Evolutionary conservation across 2,888 invertebrate species (phyloP).

Genomic region (Acanthoscelides obtectus): DNA sequence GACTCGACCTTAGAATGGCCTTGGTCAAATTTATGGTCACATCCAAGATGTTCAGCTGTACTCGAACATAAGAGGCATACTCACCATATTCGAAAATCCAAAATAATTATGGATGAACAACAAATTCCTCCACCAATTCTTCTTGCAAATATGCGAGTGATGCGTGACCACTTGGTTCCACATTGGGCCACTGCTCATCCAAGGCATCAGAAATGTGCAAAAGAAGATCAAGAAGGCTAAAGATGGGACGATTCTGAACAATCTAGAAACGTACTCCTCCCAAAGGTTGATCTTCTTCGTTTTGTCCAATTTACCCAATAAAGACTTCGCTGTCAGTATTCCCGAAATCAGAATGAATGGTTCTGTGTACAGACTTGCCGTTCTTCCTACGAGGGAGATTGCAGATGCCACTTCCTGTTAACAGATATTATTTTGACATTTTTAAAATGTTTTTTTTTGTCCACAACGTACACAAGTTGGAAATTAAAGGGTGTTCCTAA

Average conservation of each 20-base stretch:
- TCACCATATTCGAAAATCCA: conserved; percentile 67
- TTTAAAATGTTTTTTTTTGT: no score
- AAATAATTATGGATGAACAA: conserved; percentile 69
- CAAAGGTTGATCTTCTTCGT: conserved; percentile 53
- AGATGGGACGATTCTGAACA: conserved; percentile 61
- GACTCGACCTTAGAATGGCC: no score
- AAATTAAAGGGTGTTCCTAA: no score
- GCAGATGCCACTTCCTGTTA: conserved; percentile 56
- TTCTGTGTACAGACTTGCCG: conserved; percentile 67
- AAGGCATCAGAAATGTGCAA: conserved; percentile 62
- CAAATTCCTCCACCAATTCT: conserved; percentile 67
- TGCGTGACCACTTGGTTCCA: conserved; percentile 66
- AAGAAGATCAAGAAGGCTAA: conserved; percentile 59
- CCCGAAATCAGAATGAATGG: conserved; percentile 68
- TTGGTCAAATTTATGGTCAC: no score
- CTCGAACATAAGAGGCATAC: no score
- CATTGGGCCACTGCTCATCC: conserved; percentile 60
- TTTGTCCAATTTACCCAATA: conserved; percentile 55
- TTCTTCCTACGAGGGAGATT: conserved; percentile 64
- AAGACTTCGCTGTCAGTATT: conserved; percentile 59
- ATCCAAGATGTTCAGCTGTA: no score
- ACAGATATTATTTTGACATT: no score
- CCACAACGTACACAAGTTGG: no score
- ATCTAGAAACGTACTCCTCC: conserved; percentile 59
- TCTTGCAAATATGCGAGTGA: conserved; percentile 63